A percentile compares a stretch with the other conserved stretches of the same genome.
These are phyloP conservation scores for Ciconia nigra DNA, from an alignment of 2,797 vertebrate species.

Conservation along the genomic window DNA sequence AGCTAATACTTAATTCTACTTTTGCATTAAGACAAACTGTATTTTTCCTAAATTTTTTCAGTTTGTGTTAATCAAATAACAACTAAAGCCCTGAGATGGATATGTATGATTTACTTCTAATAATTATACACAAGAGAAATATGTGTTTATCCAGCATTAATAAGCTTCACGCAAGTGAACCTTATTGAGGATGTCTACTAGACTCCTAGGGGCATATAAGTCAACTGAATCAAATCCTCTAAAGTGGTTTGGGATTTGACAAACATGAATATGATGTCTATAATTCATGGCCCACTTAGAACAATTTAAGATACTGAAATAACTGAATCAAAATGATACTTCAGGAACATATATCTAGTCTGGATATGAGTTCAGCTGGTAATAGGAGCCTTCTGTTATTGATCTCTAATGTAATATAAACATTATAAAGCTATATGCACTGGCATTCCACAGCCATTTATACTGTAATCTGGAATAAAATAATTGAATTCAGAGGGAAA, in stretches of 20 bases:
- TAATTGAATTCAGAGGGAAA: neutral
- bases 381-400: neutral
- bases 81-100: neutral
- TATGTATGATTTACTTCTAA: neutral
- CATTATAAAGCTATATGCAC: neutral
- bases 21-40: neutral
- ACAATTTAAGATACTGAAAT: neutral
- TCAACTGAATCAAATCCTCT: neutral
- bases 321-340: neutral
- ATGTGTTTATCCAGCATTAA: neutral
- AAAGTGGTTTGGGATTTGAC: neutral
- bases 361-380: neutral
- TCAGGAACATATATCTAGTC: neutral
- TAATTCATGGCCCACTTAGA: neutral
- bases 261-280: neutral
- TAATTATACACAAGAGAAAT: neutral
- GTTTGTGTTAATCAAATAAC: neutral
- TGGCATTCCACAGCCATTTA: neutral
- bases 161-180: neutral
- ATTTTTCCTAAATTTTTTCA: neutral
- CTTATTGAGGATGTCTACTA: neutral
- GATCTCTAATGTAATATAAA: neutral
- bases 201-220: neutral
- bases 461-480: neutral
- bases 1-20: neutral